Percentiles rank a stretch among this genome's conserved stretches.
phyloP scores from a whole-genome alignment of 2,797 vertebrate species.

The Chaetophractus vellerosus region DNA sequence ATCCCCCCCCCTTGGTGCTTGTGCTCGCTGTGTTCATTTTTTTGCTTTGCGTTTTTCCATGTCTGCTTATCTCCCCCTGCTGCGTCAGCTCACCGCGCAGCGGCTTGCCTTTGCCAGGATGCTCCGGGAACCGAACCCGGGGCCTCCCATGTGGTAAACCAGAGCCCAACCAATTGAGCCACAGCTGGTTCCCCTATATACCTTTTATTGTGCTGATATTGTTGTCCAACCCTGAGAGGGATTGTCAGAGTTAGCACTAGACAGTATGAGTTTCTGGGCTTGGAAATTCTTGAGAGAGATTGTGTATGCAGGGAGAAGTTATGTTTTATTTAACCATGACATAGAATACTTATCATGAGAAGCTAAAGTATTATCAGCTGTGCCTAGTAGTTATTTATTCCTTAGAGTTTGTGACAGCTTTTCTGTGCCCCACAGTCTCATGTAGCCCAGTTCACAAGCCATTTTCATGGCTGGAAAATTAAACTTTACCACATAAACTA shows the following conservation, averaged over 20 bases:
- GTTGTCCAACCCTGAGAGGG: background rate
- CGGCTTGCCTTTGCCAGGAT: too few relatives aligned
- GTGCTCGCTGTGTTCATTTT: too few relatives aligned
- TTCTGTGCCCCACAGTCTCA: too few relatives aligned
- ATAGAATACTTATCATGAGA: background rate
- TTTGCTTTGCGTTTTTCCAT: too few relatives aligned
- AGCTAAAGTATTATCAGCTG: background rate
- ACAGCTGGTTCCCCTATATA: too few relatives aligned
- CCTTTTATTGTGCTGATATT: background rate
- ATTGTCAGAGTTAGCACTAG: background rate
- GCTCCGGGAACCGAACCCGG: too few relatives aligned
- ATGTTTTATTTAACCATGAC: background rate
- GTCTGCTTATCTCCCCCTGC: too few relatives aligned
- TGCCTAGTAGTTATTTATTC: background rate
- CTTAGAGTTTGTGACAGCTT: background rate
- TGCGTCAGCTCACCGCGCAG: too few relatives aligned
- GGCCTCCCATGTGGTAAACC: too few relatives aligned
- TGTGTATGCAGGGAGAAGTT: background rate
- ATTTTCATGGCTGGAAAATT: background rate
- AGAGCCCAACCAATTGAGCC: too few relatives aligned
- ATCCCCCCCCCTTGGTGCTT: too few relatives aligned
- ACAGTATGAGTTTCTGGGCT: background rate
- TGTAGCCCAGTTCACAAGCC: background rate
- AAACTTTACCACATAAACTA: background rate
- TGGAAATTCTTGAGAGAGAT: conserved; percentile 5